Conservation (phyloP, 1,140 invertebrate species). For the Kradibia gibbosae region DNA sequence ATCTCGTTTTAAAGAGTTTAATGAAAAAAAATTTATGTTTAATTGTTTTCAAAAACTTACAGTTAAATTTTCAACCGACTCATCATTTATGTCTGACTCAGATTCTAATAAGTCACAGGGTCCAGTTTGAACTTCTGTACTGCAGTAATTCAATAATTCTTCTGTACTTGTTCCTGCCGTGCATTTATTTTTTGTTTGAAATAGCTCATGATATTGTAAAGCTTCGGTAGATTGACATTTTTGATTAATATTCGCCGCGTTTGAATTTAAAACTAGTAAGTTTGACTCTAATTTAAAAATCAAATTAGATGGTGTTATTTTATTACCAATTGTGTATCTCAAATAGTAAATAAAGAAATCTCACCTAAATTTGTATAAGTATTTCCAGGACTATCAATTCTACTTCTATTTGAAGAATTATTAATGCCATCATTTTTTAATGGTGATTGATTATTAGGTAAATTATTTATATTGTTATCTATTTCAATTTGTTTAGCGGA, state of each 20-base stretch:
- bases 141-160: conserved; percentile 61
- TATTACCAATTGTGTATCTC: background rate
- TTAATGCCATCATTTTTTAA: conserved; percentile 25
- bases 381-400: background rate
- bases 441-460: conserved; percentile 2
- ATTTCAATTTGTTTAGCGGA: conserved; percentile 22
- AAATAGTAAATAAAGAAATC: background rate
- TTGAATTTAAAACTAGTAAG: conserved; percentile 9
- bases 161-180: conserved; percentile 67
- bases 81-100: conserved; percentile 60
- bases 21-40: background rate
- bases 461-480: conserved; percentile 27
- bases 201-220: conserved; percentile 15
- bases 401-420: background rate
- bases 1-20: background rate
- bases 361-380: conserved; percentile 1
- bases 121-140: conserved; percentile 66
- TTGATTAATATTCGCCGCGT: conserved; percentile 22
- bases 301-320: background rate
- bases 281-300: conserved; percentile 7
- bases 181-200: conserved; percentile 54
- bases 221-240: conserved; percentile 31
- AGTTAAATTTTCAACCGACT: conserved; percentile 68
- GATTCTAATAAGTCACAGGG: conserved; percentile 60
- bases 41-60: conserved; percentile 56